Conservation (phyloP, 2,888 invertebrate genomes). For the Pyrrhia umbra region DNA sequence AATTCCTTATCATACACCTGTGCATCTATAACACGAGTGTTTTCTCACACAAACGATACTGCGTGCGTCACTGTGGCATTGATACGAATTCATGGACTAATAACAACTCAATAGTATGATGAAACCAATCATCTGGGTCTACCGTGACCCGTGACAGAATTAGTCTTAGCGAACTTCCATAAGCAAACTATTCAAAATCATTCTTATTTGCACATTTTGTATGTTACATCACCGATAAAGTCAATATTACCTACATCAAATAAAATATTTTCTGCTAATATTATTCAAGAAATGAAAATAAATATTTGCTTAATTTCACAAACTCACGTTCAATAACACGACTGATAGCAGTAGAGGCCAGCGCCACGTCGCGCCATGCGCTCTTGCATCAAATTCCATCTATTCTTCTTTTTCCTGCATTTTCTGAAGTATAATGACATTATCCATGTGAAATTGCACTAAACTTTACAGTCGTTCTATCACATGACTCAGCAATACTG, state of each 20-base stretch:
- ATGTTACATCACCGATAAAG: neutral
- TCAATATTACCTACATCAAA: neutral
- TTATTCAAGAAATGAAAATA: slow-evolving; percentile 8
- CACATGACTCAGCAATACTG: slow-evolving; percentile 51
- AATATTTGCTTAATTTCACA: slow-evolving; percentile 7
- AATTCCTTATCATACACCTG: slow-evolving; percentile 50
- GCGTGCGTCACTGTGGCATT: slow-evolving; percentile 58
- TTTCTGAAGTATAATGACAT: slow-evolving; percentile 64
- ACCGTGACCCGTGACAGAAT: neutral
- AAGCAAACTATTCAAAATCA: neutral
- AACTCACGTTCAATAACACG: slow-evolving; percentile 84
- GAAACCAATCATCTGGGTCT: slow-evolving; percentile 6
- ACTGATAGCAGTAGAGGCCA: slow-evolving; percentile 83
- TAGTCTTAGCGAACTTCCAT: neutral
- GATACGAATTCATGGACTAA: slow-evolving; percentile 56
- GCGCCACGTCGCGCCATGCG: slow-evolving; percentile 79
- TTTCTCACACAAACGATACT: slow-evolving; percentile 39
- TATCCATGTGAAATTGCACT: slow-evolving; percentile 55
- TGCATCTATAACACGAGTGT: slow-evolving; percentile 37
- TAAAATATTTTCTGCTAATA: neutral
- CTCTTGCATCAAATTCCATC: slow-evolving; percentile 81
- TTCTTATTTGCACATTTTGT: slow-evolving; percentile 1
- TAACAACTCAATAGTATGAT: slow-evolving; percentile 40
- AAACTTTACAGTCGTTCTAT: slow-evolving; percentile 36
- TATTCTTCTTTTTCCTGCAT: slow-evolving; percentile 71